Percentiles rank a stretch among this genome's conserved stretches.
Evolutionary conservation across 2,888 invertebrate genomes (phyloP).

Genomic region (Lacanobia wlatinum): DNA sequence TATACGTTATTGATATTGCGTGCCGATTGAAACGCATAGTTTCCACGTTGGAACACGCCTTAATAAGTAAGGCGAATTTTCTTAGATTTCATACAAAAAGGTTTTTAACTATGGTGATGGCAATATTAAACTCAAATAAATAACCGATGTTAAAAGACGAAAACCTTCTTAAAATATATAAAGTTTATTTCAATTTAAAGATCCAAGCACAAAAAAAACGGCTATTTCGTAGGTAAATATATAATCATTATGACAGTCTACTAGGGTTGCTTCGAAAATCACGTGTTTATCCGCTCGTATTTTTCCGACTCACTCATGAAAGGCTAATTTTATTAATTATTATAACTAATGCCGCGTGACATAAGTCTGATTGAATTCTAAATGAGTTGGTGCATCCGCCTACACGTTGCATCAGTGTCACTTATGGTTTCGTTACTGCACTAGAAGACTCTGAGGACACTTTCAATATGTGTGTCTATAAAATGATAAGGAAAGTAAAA

Average conservation of each 20-base stretch:
- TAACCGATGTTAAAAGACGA: too few species aligned
- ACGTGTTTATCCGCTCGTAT: constrained; percentile 12
- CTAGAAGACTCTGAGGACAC: constrained; percentile 7
- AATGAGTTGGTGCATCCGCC: constrained; percentile 29
- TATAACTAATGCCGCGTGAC: constrained; percentile 54
- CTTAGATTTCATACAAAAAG: too few species aligned
- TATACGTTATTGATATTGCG: too few species aligned
- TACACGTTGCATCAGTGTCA: constrained; percentile 13
- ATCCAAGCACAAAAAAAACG: too few species aligned
- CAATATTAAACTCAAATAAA: too few species aligned
- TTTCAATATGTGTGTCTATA: neutral
- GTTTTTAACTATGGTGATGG: too few species aligned
- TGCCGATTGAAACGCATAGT: too few species aligned
- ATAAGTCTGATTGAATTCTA: constrained; percentile 37
- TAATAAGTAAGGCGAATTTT: too few species aligned
- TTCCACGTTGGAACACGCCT: too few species aligned
- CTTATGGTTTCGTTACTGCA: constrained; percentile 6
- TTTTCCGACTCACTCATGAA: constrained; percentile 48
- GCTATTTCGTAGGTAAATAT: too few species aligned
- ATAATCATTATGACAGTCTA: constrained; percentile 7
- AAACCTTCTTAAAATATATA: too few species aligned
- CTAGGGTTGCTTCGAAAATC: neutral
- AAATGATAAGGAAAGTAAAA: neutral
- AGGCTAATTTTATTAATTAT: constrained; percentile 56
- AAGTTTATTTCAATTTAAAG: too few species aligned